These are phyloP conservation scores for Pseudopleuronectes americanus DNA, from an alignment of 2,797 vertebrate genomes.

Conservation along the genomic window DNA sequence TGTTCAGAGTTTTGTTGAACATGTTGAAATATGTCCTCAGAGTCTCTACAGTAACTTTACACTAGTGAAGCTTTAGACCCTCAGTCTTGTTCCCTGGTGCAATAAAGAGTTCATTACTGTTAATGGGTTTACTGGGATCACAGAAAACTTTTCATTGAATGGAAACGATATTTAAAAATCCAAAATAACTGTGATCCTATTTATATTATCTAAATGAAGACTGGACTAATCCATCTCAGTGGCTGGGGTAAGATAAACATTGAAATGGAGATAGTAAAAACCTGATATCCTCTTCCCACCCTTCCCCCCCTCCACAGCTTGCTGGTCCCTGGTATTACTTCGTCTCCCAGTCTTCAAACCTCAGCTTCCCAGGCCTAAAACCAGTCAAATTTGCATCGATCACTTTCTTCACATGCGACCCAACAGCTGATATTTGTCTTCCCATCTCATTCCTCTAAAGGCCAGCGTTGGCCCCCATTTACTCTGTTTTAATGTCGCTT, in stretches of 20 bases:
- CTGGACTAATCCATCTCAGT: neutral
- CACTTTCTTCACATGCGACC: neutral
- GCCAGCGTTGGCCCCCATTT: neutral
- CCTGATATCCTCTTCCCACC: neutral
- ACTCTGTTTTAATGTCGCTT: conserved; percentile 15
- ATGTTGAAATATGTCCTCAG: too few species aligned
- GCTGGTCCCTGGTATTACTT: neutral
- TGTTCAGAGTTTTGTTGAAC: too few species aligned
- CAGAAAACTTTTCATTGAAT: too few species aligned
- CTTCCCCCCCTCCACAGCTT: neutral
- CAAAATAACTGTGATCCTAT: too few species aligned
- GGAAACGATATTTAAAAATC: too few species aligned
- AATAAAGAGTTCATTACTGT: too few species aligned
- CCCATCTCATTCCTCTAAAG: conserved; percentile 18
- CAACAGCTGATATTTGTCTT: conserved; percentile 9
- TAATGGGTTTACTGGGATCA: too few species aligned
- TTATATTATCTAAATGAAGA: too few species aligned
- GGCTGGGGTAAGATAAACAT: neutral
- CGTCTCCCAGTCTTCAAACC: neutral
- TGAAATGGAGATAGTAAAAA: neutral
- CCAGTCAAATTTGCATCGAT: conserved; percentile 17
- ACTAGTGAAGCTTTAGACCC: too few species aligned
- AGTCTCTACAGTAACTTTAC: too few species aligned
- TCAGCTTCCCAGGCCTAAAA: neutral
- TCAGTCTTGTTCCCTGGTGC: too few species aligned